These are phyloP conservation scores for Margarornis squamiger DNA, from an alignment of 2,797 vertebrate genomes.

Conservation along the genomic window DNA sequence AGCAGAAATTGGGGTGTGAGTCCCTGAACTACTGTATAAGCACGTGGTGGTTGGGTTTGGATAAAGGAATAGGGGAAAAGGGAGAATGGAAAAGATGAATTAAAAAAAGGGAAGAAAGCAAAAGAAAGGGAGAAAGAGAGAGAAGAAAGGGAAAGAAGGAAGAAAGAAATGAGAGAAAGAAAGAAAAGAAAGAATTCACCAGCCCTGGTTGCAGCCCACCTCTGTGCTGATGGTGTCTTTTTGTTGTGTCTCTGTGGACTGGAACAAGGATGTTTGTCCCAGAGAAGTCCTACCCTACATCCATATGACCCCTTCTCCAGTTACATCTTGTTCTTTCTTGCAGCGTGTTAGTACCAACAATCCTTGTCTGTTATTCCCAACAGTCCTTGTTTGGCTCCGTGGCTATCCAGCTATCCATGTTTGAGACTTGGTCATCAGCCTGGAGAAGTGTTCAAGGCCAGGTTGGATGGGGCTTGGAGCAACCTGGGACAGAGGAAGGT, in stretches of 20 bases:
- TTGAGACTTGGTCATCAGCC: not conserved
- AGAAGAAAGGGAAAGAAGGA: not conserved
- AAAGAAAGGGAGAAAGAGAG: not conserved
- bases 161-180: not conserved
- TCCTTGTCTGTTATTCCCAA: not conserved
- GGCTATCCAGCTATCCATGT: fast-evolving
- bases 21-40: not conserved
- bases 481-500: not conserved
- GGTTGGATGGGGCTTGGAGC: not conserved
- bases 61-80: not conserved
- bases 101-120: too few relatives aligned
- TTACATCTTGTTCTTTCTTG: not conserved
- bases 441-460: not conserved
- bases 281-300: not conserved
- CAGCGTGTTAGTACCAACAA: not conserved
- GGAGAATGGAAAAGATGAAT: too few relatives aligned
- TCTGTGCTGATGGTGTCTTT: not conserved
- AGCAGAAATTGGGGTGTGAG: not conserved
- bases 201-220: not conserved
- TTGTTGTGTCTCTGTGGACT: not conserved
- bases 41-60: not conserved
- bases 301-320: not conserved
- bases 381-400: too few relatives aligned
- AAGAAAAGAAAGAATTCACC: not conserved
- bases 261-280: not conserved